Percentiles rank a stretch among this genome's conserved stretches.
Evolutionary conservation across 37 sponge, comb jelly and placozoan genomes (phyloP).

Genomic region (Theonella swinhoei): DNA sequence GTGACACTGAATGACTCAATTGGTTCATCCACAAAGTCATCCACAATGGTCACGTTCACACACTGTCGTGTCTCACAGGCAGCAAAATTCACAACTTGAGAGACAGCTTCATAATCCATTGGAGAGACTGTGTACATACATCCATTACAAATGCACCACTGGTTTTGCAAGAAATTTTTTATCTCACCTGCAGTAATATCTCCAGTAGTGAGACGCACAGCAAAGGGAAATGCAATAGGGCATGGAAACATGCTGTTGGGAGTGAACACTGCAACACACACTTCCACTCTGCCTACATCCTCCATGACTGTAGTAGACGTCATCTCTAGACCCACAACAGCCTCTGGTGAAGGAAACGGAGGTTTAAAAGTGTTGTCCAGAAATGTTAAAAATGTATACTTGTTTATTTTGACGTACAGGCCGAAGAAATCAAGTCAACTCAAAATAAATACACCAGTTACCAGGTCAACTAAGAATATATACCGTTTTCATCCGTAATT

Average conservation of each 20-base stretch:
- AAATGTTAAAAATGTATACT: no score
- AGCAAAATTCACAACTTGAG: constrained; percentile 20
- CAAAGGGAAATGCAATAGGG: neutral
- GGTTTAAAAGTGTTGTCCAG: no score
- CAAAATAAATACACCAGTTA: neutral
- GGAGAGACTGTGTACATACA: neutral
- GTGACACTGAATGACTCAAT: neutral
- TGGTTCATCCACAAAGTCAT: neutral
- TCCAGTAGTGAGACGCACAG: neutral
- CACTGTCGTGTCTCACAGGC: neutral
- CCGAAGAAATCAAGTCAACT: no score
- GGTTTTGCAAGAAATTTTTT: no score
- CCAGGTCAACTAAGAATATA: no score
- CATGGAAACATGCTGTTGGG: neutral
- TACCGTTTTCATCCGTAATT: neutral
- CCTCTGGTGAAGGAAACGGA: no score
- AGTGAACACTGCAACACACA: neutral
- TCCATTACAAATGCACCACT: neutral
- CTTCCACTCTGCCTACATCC: neutral
- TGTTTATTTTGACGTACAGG: no score
- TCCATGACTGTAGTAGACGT: neutral
- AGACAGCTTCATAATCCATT: constrained; percentile 5
- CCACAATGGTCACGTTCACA: neutral
- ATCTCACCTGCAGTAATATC: neutral
- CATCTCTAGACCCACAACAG: neutral